A percentile compares a stretch with the other conserved stretches of the same genome.
These are phyloP conservation scores for Eubasilissa splendida DNA, from an alignment of 2,888 invertebrate species.

Conservation along the genomic window DNA sequence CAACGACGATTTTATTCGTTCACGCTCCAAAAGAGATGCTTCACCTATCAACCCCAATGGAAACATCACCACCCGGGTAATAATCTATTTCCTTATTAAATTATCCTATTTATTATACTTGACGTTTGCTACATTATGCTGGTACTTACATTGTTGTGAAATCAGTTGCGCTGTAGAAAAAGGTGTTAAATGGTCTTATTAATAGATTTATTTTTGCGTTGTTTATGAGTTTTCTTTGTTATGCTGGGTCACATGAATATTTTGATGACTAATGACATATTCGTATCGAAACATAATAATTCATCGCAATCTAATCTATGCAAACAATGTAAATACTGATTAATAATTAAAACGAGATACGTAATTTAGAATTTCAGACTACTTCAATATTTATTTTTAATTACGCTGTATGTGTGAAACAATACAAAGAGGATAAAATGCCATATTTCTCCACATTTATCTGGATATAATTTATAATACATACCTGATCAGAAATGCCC, in stretches of 20 bases:
- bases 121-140: conserved; percentile 40
- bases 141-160: conserved; percentile 41
- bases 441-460: too few species aligned
- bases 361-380: too few species aligned
- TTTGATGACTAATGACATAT: conserved; percentile 34
- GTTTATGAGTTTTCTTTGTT: conserved; percentile 42
- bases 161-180: conserved; percentile 24
- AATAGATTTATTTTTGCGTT: conserved; percentile 37
- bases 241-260: conserved; percentile 39
- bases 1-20: conserved; percentile 36
- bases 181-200: conserved; percentile 38
- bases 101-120: conserved; percentile 56
- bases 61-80: conserved; percentile 69
- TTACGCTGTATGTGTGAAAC: too few species aligned
- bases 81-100: conserved; percentile 64
- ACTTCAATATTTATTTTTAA: too few species aligned
- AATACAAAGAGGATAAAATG: too few species aligned
- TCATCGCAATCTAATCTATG: background rate
- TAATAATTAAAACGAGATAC: too few species aligned
- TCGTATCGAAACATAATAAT: background rate
- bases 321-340: too few species aligned
- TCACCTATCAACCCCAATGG: conserved; percentile 33
- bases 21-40: conserved; percentile 48
- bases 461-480: too few species aligned
- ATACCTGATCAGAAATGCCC: too few species aligned